Conservation (phyloP, 2,113 vertebrate species). For the Danionella cerebrum region DNA sequence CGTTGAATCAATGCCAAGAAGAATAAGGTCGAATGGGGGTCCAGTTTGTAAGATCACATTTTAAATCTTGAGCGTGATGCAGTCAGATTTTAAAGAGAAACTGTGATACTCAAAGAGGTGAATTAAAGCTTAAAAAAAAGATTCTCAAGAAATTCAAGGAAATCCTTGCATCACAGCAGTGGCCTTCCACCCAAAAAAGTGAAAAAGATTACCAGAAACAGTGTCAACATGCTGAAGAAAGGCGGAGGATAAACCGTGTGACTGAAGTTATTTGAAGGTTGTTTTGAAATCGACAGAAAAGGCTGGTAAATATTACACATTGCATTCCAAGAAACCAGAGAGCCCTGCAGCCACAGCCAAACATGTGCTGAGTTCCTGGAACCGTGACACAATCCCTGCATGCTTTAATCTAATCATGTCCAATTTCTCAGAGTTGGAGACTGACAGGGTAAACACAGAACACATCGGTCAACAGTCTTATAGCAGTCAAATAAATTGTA, state of each 20-base stretch:
- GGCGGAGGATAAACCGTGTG: not conserved
- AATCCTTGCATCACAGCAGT: conserved; percentile 31
- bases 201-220: not conserved
- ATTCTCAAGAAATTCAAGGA: conserved; percentile 36
- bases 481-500: too few species aligned
- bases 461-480: too few species aligned
- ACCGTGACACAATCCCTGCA: not conserved
- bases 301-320: conserved; percentile 12
- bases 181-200: not conserved
- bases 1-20: too few species aligned
- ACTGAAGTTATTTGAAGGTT: conserved; percentile 11
- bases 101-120: too few species aligned
- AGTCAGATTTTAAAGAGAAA: not conserved
- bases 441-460: not conserved
- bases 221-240: conserved; percentile 22
- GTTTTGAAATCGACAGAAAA: conserved; percentile 19
- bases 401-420: not conserved
- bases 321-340: conserved; percentile 34
- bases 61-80: not conserved
- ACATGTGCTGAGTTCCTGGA: conserved; percentile 18
- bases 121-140: too few species aligned
- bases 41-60: not conserved
- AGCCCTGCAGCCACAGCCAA: not conserved
- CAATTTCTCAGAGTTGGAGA: not conserved
- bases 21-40: too few species aligned